Percentiles rank a stretch among this genome's conserved stretches.
Evolutionary conservation across 2,113 vertebrate species (phyloP).

Genomic region (Piprites chloris): DNA sequence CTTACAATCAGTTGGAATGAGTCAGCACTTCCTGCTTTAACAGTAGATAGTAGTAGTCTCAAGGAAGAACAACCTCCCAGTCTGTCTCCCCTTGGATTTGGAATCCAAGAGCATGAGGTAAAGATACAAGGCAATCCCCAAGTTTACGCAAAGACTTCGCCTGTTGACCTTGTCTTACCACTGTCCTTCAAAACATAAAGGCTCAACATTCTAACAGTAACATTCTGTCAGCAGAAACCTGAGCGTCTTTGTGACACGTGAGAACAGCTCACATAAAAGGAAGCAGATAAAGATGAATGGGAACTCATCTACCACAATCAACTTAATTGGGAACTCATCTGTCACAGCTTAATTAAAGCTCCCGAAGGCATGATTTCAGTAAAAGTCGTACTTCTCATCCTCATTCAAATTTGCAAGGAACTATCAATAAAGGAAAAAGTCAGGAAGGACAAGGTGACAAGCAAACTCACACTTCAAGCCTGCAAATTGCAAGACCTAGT

Average conservation of each 20-base stretch:
- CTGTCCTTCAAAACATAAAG: not conserved
- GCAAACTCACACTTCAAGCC: not conserved
- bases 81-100: not conserved
- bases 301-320: not conserved
- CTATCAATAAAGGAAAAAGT: not conserved
- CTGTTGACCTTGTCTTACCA: not conserved
- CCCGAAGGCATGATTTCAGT: not conserved
- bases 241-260: not conserved
- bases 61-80: not conserved
- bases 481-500: not conserved
- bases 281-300: not conserved
- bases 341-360: not conserved
- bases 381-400: not conserved
- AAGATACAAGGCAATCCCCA: not conserved
- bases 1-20: not conserved
- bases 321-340: not conserved
- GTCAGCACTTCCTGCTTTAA: not conserved
- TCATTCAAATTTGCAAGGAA: not conserved
- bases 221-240: not conserved
- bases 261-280: not conserved
- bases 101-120: rapidly evolving
- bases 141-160: not conserved
- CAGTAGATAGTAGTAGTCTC: not conserved
- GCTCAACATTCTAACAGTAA: not conserved
- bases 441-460: not conserved